Conservation (phyloP, 2,888 invertebrate species). For the Spodoptera littoralis region DNA sequence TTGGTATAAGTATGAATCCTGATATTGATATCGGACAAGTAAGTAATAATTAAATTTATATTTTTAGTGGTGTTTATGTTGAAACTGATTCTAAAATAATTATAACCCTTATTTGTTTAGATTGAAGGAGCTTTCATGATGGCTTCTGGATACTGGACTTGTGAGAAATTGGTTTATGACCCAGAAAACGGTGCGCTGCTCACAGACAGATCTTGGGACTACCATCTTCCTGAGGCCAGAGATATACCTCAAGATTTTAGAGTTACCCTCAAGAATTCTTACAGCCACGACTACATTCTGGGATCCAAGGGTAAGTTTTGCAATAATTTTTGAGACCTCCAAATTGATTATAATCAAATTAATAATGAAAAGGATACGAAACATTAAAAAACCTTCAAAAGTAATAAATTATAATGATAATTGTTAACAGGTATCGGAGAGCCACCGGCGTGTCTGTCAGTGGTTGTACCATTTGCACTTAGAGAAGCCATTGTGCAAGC, state of each 20-base stretch:
- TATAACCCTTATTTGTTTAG: conserved; percentile 41
- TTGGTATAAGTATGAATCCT: conserved; percentile 90
- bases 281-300: conserved; percentile 51
- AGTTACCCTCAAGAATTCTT: conserved; percentile 81
- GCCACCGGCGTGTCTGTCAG: conserved; percentile 75
- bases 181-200: conserved; percentile 87
- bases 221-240: conserved; percentile 90
- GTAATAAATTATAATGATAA: too few species aligned
- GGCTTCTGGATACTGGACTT: conserved; percentile 91
- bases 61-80: too few species aligned
- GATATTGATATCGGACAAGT: conserved; percentile 91
- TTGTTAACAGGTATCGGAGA: conserved; percentile 76
- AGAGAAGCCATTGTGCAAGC: conserved; percentile 89
- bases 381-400: too few species aligned
- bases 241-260: conserved; percentile 91
- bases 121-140: conserved; percentile 91
- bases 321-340: neutral
- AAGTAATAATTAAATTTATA: conserved; percentile 36
- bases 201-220: conserved; percentile 91
- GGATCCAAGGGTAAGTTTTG: conserved; percentile 66
- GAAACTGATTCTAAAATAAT: too few species aligned
- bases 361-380: too few species aligned
- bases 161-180: conserved; percentile 89
- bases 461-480: conserved; percentile 85
- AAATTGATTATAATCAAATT: too few species aligned